Percentiles rank a stretch among this genome's conserved stretches.
These are phyloP conservation scores for Microcebus murinus DNA, from an alignment of 2,113 vertebrate genomes.

Conservation along the genomic window DNA sequence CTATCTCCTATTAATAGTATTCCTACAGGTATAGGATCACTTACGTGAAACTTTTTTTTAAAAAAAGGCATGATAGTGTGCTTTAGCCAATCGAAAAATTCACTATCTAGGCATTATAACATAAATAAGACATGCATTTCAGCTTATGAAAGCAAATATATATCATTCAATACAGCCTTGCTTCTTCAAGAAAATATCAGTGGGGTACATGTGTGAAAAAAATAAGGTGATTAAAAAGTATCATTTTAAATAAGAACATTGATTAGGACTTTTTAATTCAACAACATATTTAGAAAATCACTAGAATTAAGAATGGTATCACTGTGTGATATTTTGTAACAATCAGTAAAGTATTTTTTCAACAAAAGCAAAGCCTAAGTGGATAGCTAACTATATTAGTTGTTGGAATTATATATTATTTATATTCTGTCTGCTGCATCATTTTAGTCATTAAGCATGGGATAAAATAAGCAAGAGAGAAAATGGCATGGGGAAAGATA, in stretches of 20 bases:
- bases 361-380: not conserved
- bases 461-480: not conserved
- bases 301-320: not conserved
- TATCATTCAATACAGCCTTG: not conserved
- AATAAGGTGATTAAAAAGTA: not conserved
- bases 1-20: not conserved
- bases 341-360: not conserved
- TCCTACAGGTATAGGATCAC: not conserved
- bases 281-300: not conserved
- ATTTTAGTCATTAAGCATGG: not conserved
- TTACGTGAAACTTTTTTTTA: not conserved
- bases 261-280: constrained; percentile 14
- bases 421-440: not conserved
- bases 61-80: not conserved
- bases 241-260: not conserved
- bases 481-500: not conserved
- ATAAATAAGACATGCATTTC: not conserved
- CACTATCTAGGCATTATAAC: not conserved
- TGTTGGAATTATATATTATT: not conserved
- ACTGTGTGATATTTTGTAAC: not conserved
- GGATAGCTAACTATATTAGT: not conserved
- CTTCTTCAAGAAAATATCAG: not conserved
- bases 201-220: not conserved
- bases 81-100: not conserved
- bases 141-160: not conserved